Evolutionary conservation across 2,797 vertebrate genomes (phyloP).

Genomic region (Halcyon smyrnensis): DNA sequence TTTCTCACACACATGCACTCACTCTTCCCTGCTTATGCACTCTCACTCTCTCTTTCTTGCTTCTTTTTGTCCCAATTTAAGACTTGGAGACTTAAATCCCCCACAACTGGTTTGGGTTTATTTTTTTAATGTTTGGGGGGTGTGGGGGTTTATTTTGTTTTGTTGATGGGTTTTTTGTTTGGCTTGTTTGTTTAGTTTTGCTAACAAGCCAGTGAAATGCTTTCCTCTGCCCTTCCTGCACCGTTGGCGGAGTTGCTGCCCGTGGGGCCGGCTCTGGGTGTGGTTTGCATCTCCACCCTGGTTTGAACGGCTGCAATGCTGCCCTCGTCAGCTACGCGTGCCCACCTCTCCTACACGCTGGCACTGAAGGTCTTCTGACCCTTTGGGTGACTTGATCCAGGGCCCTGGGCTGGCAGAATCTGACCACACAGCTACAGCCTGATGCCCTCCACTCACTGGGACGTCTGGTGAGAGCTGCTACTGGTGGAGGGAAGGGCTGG

Average conservation of each 20-base stretch:
- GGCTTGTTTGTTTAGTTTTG: not conserved
- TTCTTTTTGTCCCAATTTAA: not conserved
- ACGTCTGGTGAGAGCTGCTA: not conserved
- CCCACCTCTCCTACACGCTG: fast-evolving
- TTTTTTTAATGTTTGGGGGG: not conserved
- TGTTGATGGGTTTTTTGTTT: not conserved
- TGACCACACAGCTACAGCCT: not conserved
- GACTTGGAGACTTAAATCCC: not conserved
- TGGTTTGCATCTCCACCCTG: not conserved
- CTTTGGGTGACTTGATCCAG: not conserved
- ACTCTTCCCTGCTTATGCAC: not conserved
- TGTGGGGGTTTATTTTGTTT: too few species aligned
- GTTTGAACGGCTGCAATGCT: not conserved
- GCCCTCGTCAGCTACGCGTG: not conserved
- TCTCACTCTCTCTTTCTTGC: not conserved
- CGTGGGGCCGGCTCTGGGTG: not conserved
- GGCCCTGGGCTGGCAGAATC: not conserved
- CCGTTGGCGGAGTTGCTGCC: not conserved
- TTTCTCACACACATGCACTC: not conserved
- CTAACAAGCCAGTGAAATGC: not conserved
- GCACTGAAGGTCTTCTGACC: not conserved
- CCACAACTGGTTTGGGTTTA: too few species aligned
- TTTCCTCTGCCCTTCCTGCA: not conserved
- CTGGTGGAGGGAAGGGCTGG: not conserved
- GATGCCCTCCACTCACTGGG: not conserved